phyloP scores from a whole-genome alignment of 2,113 vertebrate genomes.

The Zingel zingel region DNA sequence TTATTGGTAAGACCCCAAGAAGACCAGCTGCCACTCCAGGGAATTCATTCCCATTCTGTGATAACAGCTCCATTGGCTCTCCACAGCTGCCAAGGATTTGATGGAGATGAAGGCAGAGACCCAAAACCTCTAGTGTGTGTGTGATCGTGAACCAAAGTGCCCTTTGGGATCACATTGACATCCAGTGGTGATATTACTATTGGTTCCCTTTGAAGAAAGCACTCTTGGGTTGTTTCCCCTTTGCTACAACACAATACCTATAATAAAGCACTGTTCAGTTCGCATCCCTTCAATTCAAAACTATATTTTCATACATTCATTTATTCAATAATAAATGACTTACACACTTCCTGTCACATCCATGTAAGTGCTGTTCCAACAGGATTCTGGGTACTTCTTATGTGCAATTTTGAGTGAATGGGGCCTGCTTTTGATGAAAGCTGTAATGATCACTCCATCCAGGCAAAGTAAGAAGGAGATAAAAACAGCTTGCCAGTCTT shows the following conservation, averaged over 20 bases:
- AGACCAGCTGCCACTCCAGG: conserved; percentile 62
- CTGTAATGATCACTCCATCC: conserved; percentile 53
- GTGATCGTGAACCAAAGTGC: conserved; percentile 26
- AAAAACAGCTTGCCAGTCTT: conserved; percentile 39
- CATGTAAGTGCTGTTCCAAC: conserved; percentile 12
- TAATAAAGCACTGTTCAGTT: neutral
- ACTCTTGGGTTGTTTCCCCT: neutral
- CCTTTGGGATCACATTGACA: conserved; percentile 27
- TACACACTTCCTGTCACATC: neutral
- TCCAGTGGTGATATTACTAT: conserved; percentile 12
- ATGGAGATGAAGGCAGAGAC: conserved; percentile 20
- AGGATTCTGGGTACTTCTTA: conserved; percentile 30
- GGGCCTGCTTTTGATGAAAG: conserved; percentile 62
- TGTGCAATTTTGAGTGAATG: conserved; percentile 58
- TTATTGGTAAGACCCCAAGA: conserved; percentile 43
- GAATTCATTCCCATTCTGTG: conserved; percentile 14
- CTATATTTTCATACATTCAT: conserved; percentile 6
- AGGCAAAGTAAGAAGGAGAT: conserved; percentile 29
- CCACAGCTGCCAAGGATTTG: conserved; percentile 37
- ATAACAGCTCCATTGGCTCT: conserved; percentile 10
- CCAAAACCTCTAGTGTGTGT: conserved; percentile 27
- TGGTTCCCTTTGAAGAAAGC: neutral
- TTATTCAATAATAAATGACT: conserved; percentile 36
- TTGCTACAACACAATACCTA: conserved; percentile 8
- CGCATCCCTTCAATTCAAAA: conserved; percentile 31